Percentiles rank a stretch among this genome's conserved stretches.
These are phyloP conservation scores for Epirrhoe tristata DNA, from an alignment of 2,888 invertebrate genomes.

Conservation along the genomic window DNA sequence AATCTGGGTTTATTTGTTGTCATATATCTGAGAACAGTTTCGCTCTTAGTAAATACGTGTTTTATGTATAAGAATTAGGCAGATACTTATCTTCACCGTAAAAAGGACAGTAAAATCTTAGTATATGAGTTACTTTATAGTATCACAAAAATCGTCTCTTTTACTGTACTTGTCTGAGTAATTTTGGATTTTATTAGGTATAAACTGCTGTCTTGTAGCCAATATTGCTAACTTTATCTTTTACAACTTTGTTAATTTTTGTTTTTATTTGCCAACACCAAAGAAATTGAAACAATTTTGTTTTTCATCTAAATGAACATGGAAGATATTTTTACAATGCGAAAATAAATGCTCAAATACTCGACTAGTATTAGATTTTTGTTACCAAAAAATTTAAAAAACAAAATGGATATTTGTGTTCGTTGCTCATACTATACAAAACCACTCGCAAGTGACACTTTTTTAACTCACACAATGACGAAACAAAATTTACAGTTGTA, in stretches of 20 bases:
- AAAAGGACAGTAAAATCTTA: conserved; percentile 65
- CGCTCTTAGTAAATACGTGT: not conserved
- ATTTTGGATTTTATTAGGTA: conserved; percentile 30
- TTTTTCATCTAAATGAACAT: no score
- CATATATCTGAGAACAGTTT: not conserved
- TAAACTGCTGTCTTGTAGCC: conserved; percentile 25
- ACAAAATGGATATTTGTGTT: no score
- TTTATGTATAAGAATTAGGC: not conserved
- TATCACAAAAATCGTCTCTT: conserved; percentile 38
- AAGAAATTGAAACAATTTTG: not conserved
- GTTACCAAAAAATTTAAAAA: no score
- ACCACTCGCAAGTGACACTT: no score
- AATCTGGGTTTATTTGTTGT: not conserved
- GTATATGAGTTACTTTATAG: conserved; percentile 46
- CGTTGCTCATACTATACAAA: no score
- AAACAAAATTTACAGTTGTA: no score
- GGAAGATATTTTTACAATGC: no score
- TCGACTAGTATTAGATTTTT: no score
- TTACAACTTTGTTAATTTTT: conserved; percentile 4
- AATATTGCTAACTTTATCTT: conserved; percentile 20
- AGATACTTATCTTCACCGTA: not conserved
- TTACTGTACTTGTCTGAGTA: conserved; percentile 35
- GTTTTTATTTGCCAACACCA: conserved; percentile 1
- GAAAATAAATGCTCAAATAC: no score
- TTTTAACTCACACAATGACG: no score